Evolutionary conservation across 2,888 invertebrate species (phyloP), one percentile per base, ranked within the genome.

Genomic region (Lordiphosa fenestrarum): DNA sequence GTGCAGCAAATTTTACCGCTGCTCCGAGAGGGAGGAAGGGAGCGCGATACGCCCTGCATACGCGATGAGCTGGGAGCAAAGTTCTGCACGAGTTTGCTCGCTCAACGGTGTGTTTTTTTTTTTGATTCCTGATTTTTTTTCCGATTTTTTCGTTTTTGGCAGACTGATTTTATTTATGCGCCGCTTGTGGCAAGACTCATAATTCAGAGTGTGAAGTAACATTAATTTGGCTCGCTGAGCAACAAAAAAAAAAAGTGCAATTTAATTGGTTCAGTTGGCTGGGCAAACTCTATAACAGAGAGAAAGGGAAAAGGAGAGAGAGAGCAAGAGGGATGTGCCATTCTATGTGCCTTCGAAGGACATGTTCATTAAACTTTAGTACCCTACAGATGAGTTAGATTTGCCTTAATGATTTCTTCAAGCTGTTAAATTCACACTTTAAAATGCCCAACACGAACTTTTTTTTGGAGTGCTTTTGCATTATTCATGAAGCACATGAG

Each of bases 161-260:
- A 68, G 69, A 81, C 71, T 74, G 75, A 69, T 83, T 85, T 85
- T 85, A 77, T 82, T 85, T 85, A 85, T 85, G 84, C 77, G 72
- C 75, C 85, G 75, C 84, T 80, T 83, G 81, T 66, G 81, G 85
- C 77, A 74, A 44, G 71, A 52, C 66, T 71, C 84, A 85, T 82
- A 82, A 82, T 74, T 82, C 83, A 83, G 69, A 50, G 67, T 69
- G 80, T 75, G 71, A 69, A 73, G 69, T 57, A 75, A 77, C 72
- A 76, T 74, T 69, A 71, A 71, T 71, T 77, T 71, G 13, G 30
- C 44, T 44, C 44, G 44, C 44, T 44, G 44, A 25, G 30, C 25
- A 30, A 30, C n/a, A 25, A 15, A 42, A 42, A 42, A 41, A 13
- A 7, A 48, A 38, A 52, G 48, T 69, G 71, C 69, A 76, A 83